Conservation (phyloP, 1,140 invertebrate species). For the Tetramorium simillimum region DNA sequence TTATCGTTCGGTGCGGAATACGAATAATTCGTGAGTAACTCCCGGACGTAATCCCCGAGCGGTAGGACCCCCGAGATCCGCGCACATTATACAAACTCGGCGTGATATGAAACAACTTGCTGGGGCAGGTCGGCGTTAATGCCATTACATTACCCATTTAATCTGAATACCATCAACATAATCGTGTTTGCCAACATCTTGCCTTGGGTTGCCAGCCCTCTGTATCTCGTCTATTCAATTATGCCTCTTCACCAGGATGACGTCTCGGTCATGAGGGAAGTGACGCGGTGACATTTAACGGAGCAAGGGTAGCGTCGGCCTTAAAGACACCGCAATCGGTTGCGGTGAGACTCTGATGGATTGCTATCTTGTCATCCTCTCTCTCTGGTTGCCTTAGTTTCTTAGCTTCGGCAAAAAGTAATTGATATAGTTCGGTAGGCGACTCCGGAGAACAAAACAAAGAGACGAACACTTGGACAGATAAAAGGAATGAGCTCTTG, state of each 20-base stretch:
- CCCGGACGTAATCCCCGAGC: neutral
- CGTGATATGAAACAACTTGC: constrained; percentile 3
- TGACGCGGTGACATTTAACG: constrained; percentile 23
- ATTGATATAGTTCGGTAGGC: neutral
- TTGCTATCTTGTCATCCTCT: neutral
- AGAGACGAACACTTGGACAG: neutral
- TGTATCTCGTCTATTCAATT: constrained; percentile 47
- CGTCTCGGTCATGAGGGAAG: constrained; percentile 5
- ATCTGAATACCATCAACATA: constrained; percentile 59
- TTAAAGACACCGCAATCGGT: neutral
- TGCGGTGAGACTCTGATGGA: neutral
- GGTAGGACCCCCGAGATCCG: neutral
- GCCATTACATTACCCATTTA: constrained; percentile 61
- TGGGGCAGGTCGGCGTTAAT: constrained; percentile 32
- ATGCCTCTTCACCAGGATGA: constrained; percentile 25
- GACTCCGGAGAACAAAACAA: neutral
- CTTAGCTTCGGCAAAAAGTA: constrained; percentile 1
- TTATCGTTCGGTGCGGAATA: neutral
- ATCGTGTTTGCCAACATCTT: constrained; percentile 60
- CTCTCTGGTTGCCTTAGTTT: too few relatives aligned
- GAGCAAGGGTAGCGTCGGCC: neutral
- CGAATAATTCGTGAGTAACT: neutral
- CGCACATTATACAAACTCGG: constrained; percentile 52
- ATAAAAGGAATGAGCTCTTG: constrained; percentile 36
- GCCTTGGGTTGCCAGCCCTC: constrained; percentile 11